Conservation (phyloP, 2,113 vertebrate genomes). For the Pungitius pungitius region DNA sequence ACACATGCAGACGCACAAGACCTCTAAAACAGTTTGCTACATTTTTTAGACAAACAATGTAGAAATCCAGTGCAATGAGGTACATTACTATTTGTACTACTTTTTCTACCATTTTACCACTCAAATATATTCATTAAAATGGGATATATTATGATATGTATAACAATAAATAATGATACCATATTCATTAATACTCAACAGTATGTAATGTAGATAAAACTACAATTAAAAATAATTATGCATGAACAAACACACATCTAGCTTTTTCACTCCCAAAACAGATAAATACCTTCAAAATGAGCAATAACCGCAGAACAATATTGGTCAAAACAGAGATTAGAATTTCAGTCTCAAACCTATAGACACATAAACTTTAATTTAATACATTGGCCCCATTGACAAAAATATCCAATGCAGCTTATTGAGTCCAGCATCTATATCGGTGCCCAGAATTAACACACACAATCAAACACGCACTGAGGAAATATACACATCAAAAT, state of each 20-base stretch:
- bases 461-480: background rate
- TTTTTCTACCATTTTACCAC: background rate
- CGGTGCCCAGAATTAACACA: background rate
- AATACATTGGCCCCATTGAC: background rate
- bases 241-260: background rate
- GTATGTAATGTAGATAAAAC: background rate
- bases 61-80: background rate
- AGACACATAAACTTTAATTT: background rate
- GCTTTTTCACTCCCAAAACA: background rate
- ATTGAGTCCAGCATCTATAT: background rate
- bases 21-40: background rate
- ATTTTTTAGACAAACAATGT: background rate
- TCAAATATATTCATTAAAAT: background rate
- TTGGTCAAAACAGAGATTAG: background rate
- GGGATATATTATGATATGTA: background rate
- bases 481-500: constrained; percentile 23
- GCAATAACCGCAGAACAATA: too few species aligned
- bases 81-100: background rate
- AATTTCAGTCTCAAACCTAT: background rate
- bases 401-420: background rate
- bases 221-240: background rate
- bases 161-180: background rate
- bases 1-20: background rate
- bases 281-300: background rate
- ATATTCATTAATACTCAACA: background rate